Evolutionary conservation across 1,140 invertebrate species (phyloP).

Genomic region (Drosophila punjabiensis): DNA sequence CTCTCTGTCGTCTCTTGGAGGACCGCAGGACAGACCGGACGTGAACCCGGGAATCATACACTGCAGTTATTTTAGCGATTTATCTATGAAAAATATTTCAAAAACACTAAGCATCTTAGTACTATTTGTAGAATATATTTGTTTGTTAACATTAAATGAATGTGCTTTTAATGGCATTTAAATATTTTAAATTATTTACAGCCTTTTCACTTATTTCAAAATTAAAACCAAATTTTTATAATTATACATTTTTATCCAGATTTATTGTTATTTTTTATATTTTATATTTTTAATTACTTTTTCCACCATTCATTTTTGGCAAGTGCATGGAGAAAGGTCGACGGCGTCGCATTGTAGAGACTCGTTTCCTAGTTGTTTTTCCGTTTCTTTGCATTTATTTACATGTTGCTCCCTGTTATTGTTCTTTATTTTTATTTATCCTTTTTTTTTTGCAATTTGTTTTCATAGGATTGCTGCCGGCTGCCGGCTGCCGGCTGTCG

Average conservation of each 20-base stretch:
- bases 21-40: slow-evolving; percentile 28
- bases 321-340: slow-evolving; percentile 9
- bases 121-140: too few species aligned
- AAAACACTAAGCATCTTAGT: too few species aligned
- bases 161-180: too few species aligned
- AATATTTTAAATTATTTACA: too few species aligned
- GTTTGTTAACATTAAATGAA: too few species aligned
- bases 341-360: slow-evolving; percentile 54
- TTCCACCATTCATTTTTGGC: not conserved
- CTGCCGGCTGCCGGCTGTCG: slow-evolving; percentile 20
- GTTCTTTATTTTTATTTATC: slow-evolving; percentile 56
- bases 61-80: not conserved
- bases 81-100: not conserved
- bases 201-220: not conserved
- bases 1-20: not conserved
- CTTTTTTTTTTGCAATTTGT: slow-evolving; percentile 58
- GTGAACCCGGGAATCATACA: slow-evolving; percentile 18
- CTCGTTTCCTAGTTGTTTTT: slow-evolving; percentile 76
- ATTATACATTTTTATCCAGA: too few species aligned
- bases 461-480: slow-evolving; percentile 50
- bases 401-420: slow-evolving; percentile 68
- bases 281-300: not conserved
- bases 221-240: not conserved
- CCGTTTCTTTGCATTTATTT: slow-evolving; percentile 72
- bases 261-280: not conserved